Base-by-base conservation (phyloP, 1,140 invertebrate genomes). In the Drosophila pectinifera region DNA sequence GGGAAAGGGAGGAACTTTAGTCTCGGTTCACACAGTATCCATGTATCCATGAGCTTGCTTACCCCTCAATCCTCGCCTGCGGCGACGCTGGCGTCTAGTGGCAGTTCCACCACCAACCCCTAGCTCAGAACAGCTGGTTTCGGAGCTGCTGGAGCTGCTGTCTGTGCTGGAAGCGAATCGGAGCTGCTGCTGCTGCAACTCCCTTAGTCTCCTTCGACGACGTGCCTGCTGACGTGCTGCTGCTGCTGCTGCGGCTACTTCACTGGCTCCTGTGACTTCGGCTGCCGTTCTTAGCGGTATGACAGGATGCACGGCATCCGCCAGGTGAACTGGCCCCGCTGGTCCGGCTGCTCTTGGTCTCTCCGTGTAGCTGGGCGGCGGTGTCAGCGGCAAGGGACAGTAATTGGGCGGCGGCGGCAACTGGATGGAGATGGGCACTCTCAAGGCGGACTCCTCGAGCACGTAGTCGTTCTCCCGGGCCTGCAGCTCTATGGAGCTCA, bases 321-420 rank as follows among this genome's bases (percentile, higher is more conserved):
- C 41, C 5, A 3, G n/a, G 13, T 53, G 46, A 4, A 20, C 28
- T 49, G 16, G 1, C 11, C 31, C 18, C 11, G 41, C 5, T 14
- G 34, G 4, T 28, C n/a, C 49, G 18, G 55, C 28, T 8, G 54
- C n/a, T 4, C 34, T 45, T n/a, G 55, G 64, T 22, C 76, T 51
- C 54, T 84, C 81, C 7, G 90, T 83, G 34, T 91, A 91, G 20
- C 84, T 78, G 39, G 91, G 91, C 14, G 91, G 91, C 10, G 91
- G 90, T 8, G 90, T 91, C 36, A 82, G 36, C 7, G 90, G 90
- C 62, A 80, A 46, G 0, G 74, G 73, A 18, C 72, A 70, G 41
- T 88, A 88, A 22, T 82, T 49, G 5, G 90, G 85, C 5, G 90
- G 90, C 45, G 83, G 90, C 5, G 86, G 58, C 31, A 53, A n/a